Evolutionary conservation across 2,888 invertebrate genomes (phyloP), one percentile per base, ranked within the genome.

Genomic region (Coleophora flavipennella): DNA sequence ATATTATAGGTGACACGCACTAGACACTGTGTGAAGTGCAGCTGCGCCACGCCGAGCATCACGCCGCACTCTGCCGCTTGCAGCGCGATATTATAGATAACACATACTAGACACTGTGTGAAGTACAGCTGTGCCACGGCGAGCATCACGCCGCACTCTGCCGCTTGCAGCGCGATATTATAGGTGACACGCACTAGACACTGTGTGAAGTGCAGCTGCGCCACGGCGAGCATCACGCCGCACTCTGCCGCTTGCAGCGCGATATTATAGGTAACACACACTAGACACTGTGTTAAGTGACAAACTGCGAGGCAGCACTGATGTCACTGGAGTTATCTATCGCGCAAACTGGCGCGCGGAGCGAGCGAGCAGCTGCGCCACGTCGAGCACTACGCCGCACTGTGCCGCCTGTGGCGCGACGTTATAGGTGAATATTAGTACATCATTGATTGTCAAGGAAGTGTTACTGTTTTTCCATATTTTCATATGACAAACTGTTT

Each of bases 371-470:
- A 81, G 42, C 28, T 27, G 2, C 28, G 8, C 8, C 39, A 39
- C 13, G 39, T 25, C 0, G 66, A 69, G 48, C 68, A 69, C 52
- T 69, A 68, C 42, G 62, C 63, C n/a, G 63, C 65, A 40, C 79
- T 97, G 36, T 92, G 94, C 63, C 96, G 97, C 69, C 75, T 98
- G 48, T 95, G 96, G 67, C 85, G 96, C 46, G 97, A 97, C 67
- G 88, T 97, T 12, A 47, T 57, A 0, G 73, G 70, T 69, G n/a
- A n/a, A n/a, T n/a, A n/a, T n/a, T n/a, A n/a, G n/a, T n/a, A n/a
- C n/a, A n/a, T n/a, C n/a, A n/a, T n/a, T n/a, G n/a, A n/a, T n/a
- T n/a, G n/a, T n/a, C n/a, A n/a, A n/a, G n/a, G n/a, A n/a, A n/a
- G n/a, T n/a, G n/a, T n/a, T n/a, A n/a, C n/a, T n/a, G n/a, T n/a